Percentiles rank a stretch among this genome's conserved stretches.
These are phyloP conservation scores for Hybos culiciformis DNA, from an alignment of 2,888 invertebrate species.

Conservation along the genomic window DNA sequence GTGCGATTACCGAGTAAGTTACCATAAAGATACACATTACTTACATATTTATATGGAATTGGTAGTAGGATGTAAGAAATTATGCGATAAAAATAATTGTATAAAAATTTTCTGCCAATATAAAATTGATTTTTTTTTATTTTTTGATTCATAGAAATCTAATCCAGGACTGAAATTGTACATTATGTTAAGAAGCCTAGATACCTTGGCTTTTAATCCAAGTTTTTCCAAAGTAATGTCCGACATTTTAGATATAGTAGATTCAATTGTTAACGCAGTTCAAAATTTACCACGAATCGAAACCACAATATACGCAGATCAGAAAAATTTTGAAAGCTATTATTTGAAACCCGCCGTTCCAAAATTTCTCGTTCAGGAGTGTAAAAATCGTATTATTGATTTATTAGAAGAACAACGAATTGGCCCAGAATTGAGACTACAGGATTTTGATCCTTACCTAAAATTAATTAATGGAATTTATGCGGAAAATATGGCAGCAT, in stretches of 20 bases:
- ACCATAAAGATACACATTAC: too few relatives aligned
- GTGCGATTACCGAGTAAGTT: slow-evolving; percentile 56
- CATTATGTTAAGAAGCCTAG: slow-evolving; percentile 33
- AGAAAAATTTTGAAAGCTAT: slow-evolving; percentile 18
- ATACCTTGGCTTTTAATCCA: slow-evolving; percentile 56
- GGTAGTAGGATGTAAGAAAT: too few relatives aligned
- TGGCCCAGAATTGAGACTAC: slow-evolving; percentile 56
- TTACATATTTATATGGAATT: too few relatives aligned
- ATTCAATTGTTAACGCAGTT: slow-evolving; percentile 60
- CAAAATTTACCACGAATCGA: slow-evolving; percentile 64
- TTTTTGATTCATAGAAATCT: slow-evolving; percentile 39
- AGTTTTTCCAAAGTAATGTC: slow-evolving; percentile 60
- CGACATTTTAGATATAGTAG: slow-evolving; percentile 54
- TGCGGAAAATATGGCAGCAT: slow-evolving; percentile 44
- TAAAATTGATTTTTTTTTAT: too few relatives aligned
- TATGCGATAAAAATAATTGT: too few relatives aligned
- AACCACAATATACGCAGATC: slow-evolving; percentile 43
- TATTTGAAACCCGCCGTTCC: slow-evolving; percentile 52
- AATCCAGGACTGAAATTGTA: slow-evolving; percentile 50
- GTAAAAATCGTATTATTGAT: slow-evolving; percentile 45
- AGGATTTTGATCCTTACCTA: slow-evolving; percentile 70
- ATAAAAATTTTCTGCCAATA: background rate
- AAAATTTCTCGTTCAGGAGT: slow-evolving; percentile 48
- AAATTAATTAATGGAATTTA: slow-evolving; percentile 56
- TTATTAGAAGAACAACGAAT: slow-evolving; percentile 57